Conservation (phyloP, 2,113 vertebrate genomes). For the Baryphthengus martii region DNA sequence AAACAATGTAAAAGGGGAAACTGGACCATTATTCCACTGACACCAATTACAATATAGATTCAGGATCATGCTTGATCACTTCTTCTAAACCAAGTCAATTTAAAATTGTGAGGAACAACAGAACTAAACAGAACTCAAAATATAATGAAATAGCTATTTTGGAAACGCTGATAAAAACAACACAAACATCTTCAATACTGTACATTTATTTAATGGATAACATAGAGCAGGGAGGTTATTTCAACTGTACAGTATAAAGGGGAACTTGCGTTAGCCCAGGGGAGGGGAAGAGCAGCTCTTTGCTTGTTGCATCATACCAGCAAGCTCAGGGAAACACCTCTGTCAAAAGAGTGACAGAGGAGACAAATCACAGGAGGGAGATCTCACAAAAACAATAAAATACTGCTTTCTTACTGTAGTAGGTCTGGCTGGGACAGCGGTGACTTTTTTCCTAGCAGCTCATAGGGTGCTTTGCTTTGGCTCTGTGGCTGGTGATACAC, state of each 20-base stretch:
- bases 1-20: neutral
- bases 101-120: neutral
- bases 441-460: neutral
- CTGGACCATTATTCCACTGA: neutral
- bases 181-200: neutral
- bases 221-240: neutral
- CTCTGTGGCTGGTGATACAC: neutral
- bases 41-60: neutral
- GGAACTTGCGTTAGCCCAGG: neutral
- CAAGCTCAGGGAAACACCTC: neutral
- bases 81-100: neutral
- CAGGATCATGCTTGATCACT: neutral
- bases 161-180: neutral
- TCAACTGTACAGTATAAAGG: neutral
- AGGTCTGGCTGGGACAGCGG: neutral
- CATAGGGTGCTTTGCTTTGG: neutral
- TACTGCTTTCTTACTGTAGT: neutral
- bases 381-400: neutral
- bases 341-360: neutral
- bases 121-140: neutral
- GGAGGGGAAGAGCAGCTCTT: neutral
- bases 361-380: neutral
- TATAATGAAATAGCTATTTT: conserved; percentile 11
- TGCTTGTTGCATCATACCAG: neutral
- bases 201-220: conserved; percentile 8